A percentile compares a stretch with the other conserved stretches of the same genome.
Evolutionary conservation across 2,797 vertebrate species (phyloP).

Genomic region (Sebastes hubbsi): DNA sequence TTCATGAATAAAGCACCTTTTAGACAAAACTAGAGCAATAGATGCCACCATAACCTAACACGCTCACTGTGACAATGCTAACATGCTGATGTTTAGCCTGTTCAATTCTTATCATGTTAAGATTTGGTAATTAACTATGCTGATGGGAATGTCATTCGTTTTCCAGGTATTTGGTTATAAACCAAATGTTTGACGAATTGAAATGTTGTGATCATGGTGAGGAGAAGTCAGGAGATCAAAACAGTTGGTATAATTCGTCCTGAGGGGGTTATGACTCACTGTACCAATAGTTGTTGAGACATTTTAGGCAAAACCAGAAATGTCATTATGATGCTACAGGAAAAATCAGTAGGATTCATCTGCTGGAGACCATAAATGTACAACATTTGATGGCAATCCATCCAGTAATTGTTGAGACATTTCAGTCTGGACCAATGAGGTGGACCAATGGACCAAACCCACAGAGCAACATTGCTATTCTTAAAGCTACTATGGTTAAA

Average conservation of each 20-base stretch:
- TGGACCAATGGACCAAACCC: background rate
- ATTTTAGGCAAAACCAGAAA: background rate
- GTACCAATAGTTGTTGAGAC: background rate
- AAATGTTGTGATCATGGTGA: background rate
- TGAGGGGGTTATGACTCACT: background rate
- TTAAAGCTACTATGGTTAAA: background rate
- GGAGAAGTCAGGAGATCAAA: no score
- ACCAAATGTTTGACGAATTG: background rate
- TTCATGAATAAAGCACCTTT: background rate
- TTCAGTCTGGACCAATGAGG: background rate
- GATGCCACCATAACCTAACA: background rate
- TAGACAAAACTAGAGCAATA: background rate
- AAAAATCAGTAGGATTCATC: background rate
- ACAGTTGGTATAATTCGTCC: background rate
- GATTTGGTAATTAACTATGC: background rate
- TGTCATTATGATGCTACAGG: background rate
- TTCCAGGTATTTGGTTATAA: background rate
- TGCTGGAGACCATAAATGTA: background rate
- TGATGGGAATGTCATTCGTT: background rate
- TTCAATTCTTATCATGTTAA: background rate
- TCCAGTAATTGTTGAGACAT: background rate
- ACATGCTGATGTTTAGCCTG: background rate
- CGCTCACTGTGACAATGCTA: no score
- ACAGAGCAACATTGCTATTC: background rate
- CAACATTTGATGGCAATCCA: background rate